A percentile compares a stretch with the other conserved stretches of the same genome.
These are phyloP conservation scores for Apamea sordens DNA, from an alignment of 2,888 invertebrate species.

Conservation along the genomic window DNA sequence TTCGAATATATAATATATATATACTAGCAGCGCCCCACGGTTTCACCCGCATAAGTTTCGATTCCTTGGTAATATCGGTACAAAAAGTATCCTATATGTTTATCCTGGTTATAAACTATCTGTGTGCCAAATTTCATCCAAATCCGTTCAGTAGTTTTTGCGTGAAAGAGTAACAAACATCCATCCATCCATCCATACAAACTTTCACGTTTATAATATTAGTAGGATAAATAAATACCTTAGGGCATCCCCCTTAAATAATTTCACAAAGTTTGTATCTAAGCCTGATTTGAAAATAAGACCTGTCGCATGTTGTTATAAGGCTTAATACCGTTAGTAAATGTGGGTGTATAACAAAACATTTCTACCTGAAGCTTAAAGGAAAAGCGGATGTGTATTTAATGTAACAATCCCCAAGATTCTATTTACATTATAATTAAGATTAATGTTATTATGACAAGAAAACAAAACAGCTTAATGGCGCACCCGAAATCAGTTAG, in stretches of 20 bases:
- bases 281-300: slow-evolving; percentile 1
- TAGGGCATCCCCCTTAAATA: neutral
- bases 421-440: slow-evolving; percentile 38
- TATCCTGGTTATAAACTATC: no score
- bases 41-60: no score
- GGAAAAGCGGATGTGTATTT: slow-evolving; percentile 16
- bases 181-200: no score
- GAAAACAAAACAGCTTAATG: slow-evolving; percentile 46
- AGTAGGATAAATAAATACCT: neutral
- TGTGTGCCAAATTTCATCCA: no score
- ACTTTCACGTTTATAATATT: no score
- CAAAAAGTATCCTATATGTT: no score
- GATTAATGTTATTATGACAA: slow-evolving; percentile 34
- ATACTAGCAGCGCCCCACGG: no score
- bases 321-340: neutral
- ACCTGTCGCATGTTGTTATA: neutral
- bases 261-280: neutral
- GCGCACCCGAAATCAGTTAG: slow-evolving; percentile 42
- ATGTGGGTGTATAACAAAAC: neutral
- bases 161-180: no score
- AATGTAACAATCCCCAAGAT: slow-evolving; percentile 7
- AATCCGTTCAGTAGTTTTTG: no score
- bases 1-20: no score
- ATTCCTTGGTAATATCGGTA: no score
- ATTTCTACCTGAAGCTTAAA: neutral